Percentiles rank a stretch among this genome's conserved stretches.
Conservation (phyloP, 1,140 invertebrate genomes). For the Bombus soroeensis region DNA sequence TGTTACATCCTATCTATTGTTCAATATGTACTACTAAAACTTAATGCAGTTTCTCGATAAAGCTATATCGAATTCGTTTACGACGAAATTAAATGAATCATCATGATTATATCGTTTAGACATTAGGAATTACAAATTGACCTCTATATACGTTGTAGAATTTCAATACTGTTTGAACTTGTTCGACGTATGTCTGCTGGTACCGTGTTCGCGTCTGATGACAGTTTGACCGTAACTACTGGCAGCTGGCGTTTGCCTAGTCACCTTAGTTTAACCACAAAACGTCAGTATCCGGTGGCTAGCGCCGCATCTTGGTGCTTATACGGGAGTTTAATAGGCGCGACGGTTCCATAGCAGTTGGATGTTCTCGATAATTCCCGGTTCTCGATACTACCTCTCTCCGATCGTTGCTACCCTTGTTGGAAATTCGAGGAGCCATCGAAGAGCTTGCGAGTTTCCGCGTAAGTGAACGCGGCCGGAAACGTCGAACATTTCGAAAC, state of each 20-base stretch:
- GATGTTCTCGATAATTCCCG: constrained; percentile 44
- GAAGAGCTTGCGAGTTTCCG: not conserved
- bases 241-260: constrained; percentile 28
- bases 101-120: not conserved
- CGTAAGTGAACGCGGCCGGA: not conserved
- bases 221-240: constrained; percentile 50
- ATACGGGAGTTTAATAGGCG: not conserved
- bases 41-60: not conserved
- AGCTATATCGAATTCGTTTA: not conserved
- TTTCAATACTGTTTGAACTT: constrained; percentile 19
- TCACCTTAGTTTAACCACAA: constrained; percentile 47
- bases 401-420: not conserved
- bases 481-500: not conserved
- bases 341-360: constrained; percentile 22
- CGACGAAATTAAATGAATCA: not conserved
- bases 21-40: not conserved
- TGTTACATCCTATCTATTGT: not conserved
- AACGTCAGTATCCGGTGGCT: constrained; percentile 40
- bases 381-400: constrained; percentile 3
- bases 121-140: not conserved
- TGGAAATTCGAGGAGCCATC: constrained; percentile 13
- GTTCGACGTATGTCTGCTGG: not conserved
- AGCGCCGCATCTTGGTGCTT: not conserved
- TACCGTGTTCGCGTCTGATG: not conserved
- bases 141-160: not conserved